A percentile compares a stretch with the other conserved stretches of the same genome.
These are phyloP conservation scores for Dione juno DNA, from an alignment of 2,888 invertebrate species.

Conservation along the genomic window DNA sequence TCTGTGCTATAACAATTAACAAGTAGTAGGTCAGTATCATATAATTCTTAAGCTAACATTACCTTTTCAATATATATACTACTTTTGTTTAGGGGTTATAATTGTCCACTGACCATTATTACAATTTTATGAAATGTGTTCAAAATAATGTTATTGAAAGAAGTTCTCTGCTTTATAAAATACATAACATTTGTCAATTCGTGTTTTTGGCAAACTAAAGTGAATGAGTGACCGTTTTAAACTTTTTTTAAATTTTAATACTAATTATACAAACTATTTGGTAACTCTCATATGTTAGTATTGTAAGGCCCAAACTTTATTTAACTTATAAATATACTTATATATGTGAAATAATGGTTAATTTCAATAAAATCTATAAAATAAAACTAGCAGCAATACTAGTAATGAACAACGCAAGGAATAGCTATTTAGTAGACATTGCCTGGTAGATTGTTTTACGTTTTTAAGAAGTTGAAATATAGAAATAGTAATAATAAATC, in stretches of 20 bases:
- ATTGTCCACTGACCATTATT: neutral
- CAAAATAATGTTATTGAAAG: neutral
- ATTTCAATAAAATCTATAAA: conserved; percentile 2
- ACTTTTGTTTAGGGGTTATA: conserved; percentile 9
- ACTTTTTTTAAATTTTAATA: neutral
- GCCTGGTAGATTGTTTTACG: conserved; percentile 15
- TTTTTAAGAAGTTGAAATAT: neutral
- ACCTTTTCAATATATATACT: neutral
- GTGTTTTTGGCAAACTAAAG: neutral
- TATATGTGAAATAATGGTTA: neutral
- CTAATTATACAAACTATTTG: neutral
- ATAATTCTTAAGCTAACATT: conserved; percentile 7
- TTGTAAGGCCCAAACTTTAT: neutral
- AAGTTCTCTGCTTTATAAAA: neutral
- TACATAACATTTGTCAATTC: neutral
- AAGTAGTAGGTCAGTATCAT: conserved; percentile 26
- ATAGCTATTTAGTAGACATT: neutral
- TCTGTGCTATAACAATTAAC: conserved; percentile 8
- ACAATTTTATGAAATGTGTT: neutral
- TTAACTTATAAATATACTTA: neutral
- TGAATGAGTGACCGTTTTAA: neutral
- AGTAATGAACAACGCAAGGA: neutral
- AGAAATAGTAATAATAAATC: neutral
- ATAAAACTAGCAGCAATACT: neutral
- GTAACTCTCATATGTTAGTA: conserved; percentile 8